These are phyloP conservation scores for Hartigia nigra DNA, from an alignment of 2,888 invertebrate species.

Conservation along the genomic window DNA sequence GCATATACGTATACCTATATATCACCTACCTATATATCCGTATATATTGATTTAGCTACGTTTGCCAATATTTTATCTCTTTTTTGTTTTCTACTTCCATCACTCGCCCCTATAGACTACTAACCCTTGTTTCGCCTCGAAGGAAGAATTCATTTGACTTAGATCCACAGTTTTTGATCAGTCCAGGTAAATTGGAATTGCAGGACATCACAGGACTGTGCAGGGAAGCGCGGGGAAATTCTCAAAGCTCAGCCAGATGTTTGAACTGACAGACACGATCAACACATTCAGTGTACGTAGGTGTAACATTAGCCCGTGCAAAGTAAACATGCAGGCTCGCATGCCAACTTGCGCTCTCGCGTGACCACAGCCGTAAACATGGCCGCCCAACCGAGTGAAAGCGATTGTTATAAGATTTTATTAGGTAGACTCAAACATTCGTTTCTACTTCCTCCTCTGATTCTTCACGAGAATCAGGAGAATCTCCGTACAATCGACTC, in stretches of 20 bases:
- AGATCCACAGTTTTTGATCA: background rate
- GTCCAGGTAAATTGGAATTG: background rate
- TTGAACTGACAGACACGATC: slow-evolving; percentile 50
- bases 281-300: slow-evolving; percentile 46
- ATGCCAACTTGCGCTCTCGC: slow-evolving; percentile 37
- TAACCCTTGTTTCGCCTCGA: background rate
- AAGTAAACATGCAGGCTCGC: slow-evolving; percentile 51
- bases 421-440: slow-evolving; percentile 18
- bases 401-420: slow-evolving; percentile 44
- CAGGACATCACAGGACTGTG: background rate
- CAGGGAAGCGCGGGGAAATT: background rate
- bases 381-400: slow-evolving; percentile 33
- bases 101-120: background rate
- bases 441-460: background rate
- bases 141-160: background rate
- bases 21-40: background rate
- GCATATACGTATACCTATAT: background rate
- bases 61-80: background rate
- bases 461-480: background rate
- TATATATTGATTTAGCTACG: background rate
- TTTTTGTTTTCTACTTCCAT: background rate
- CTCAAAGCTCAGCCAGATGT: slow-evolving; percentile 50
- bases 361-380: slow-evolving; percentile 40
- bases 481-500: background rate
- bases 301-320: slow-evolving; percentile 48